Percentiles rank a stretch among this genome's conserved stretches.
phyloP scores from a whole-genome alignment of 2,888 invertebrate genomes.

The Meliscaeva auricollis region DNA sequence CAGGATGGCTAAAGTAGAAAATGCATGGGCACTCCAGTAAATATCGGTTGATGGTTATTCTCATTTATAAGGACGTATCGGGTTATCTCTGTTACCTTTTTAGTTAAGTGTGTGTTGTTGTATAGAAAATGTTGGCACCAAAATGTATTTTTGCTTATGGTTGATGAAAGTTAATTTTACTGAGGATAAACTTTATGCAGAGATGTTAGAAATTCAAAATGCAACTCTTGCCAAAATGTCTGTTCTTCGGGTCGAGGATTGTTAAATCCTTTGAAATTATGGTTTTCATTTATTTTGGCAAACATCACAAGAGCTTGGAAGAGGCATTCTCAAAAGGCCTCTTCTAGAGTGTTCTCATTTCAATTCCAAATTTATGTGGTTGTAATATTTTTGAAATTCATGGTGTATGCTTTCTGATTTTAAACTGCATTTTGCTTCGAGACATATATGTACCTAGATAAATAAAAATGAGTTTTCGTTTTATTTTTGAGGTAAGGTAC shows the following conservation, averaged over 20 bases:
- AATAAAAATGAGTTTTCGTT: background rate
- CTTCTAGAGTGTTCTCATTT: background rate
- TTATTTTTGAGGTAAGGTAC: no score
- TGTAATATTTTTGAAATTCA: background rate
- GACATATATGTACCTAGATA: no score
- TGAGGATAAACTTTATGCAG: constrained; percentile 1
- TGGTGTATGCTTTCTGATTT: background rate
- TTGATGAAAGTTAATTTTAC: constrained; percentile 14
- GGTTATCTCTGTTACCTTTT: background rate
- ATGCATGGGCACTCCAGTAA: background rate
- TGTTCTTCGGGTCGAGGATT: background rate
- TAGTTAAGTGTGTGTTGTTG: background rate
- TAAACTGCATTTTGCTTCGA: background rate
- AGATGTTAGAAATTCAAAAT: background rate
- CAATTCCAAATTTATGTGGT: background rate
- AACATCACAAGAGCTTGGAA: background rate
- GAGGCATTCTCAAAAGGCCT: background rate
- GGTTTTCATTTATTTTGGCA: constrained; percentile 3
- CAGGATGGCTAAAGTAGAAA: background rate
- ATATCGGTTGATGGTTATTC: constrained; percentile 1
- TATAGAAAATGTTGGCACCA: background rate
- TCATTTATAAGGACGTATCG: background rate
- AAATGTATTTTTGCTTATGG: background rate
- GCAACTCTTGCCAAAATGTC: constrained; percentile 2
- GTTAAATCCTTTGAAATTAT: background rate